Percentiles rank a stretch among this genome's conserved stretches.
These are phyloP conservation scores for Microtus agrestis DNA, from an alignment of 2,797 vertebrate species.

Conservation along the genomic window DNA sequence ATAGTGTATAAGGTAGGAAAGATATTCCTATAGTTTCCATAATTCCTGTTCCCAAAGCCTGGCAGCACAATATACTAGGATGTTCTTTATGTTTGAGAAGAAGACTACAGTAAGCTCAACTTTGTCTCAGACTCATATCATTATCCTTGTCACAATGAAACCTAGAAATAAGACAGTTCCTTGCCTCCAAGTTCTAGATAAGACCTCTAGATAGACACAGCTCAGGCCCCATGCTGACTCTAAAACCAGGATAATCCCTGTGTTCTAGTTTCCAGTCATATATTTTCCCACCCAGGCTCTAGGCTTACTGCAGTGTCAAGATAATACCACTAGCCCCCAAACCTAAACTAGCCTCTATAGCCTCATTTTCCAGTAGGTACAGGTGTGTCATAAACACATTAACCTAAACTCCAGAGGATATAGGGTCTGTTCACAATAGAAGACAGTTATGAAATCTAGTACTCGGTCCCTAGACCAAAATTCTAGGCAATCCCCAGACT, in stretches of 20 bases:
- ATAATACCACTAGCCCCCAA: neutral
- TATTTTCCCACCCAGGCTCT: neutral
- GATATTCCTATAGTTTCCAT: neutral
- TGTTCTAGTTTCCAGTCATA: neutral
- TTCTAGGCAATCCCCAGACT: neutral
- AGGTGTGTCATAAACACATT: too few relatives aligned
- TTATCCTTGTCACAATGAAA: neutral
- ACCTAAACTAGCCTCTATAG: neutral
- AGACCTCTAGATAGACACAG: neutral
- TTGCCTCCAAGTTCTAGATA: neutral
- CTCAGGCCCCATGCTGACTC: accelerated
- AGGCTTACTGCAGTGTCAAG: neutral
- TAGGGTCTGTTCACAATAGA: neutral
- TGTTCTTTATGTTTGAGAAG: neutral
- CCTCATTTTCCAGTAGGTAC: neutral
- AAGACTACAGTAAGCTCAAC: neutral
- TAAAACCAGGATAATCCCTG: neutral
- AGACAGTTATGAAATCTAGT: neutral
- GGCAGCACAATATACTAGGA: neutral
- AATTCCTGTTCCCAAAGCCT: neutral
- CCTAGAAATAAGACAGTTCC: neutral
- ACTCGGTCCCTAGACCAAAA: neutral
- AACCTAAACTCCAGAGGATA: neutral
- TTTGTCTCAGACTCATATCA: neutral
- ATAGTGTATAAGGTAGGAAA: neutral